Percentiles rank a stretch among this genome's conserved stretches.
phyloP scores from a whole-genome alignment of 1,140 invertebrate genomes.

The Tetramorium parvispinum region DNA sequence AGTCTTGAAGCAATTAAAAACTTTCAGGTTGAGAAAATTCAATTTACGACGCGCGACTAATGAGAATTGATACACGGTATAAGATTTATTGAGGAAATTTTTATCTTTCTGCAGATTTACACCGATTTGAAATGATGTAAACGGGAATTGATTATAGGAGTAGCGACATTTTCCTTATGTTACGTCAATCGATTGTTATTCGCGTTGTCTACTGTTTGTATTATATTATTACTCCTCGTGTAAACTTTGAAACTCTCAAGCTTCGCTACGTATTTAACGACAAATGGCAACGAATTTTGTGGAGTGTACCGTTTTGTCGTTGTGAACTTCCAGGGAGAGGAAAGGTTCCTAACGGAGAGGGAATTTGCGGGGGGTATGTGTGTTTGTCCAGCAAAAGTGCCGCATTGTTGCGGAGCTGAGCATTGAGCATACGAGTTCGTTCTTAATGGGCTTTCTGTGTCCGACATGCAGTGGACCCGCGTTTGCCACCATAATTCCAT shows the following conservation, averaged over 20 bases:
- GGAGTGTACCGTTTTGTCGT: constrained; percentile 54
- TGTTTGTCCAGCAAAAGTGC: constrained; percentile 58
- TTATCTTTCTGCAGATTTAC: not conserved
- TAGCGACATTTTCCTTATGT: not conserved
- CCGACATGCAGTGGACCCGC: constrained; percentile 33
- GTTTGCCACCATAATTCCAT: constrained; percentile 35
- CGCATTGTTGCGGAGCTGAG: constrained; percentile 52
- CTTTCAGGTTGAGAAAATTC: constrained; percentile 41
- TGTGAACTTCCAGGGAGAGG: constrained; percentile 19
- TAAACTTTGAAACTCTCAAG: constrained; percentile 31
- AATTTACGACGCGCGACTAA: constrained; percentile 24
- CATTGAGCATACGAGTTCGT: constrained; percentile 59
- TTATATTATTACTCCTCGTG: constrained; percentile 29
- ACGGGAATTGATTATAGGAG: not conserved
- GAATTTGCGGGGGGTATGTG: constrained; percentile 2
- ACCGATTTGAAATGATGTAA: not conserved
- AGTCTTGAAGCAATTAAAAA: constrained; percentile 44
- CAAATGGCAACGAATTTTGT: constrained; percentile 53
- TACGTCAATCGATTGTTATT: not conserved
- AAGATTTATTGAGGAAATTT: not conserved
- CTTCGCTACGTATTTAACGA: constrained; percentile 41
- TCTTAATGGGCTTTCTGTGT: constrained; percentile 63
- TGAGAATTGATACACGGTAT: constrained; percentile 14
- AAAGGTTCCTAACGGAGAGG: constrained; percentile 16
- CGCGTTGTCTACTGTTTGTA: not conserved